Evolutionary conservation across 2,888 invertebrate species (phyloP).

Genomic region (Lasioglossum lativentre): DNA sequence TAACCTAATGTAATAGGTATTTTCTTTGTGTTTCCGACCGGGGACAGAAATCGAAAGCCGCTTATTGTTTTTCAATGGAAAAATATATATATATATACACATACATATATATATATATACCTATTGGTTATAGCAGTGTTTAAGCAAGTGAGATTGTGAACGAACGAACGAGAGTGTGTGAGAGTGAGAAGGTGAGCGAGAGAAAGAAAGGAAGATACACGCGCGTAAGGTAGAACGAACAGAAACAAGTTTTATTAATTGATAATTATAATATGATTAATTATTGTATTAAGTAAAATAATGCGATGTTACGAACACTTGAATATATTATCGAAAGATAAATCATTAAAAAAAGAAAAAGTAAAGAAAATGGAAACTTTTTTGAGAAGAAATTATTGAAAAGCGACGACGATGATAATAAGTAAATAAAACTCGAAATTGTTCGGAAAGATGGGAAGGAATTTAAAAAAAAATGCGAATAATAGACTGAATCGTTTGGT

Average conservation of each 20-base stretch:
- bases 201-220: slow-evolving; percentile 57
- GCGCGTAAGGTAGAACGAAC: slow-evolving; percentile 69
- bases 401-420: slow-evolving; percentile 63
- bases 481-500: slow-evolving; percentile 67
- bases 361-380: slow-evolving; percentile 64
- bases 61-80: slow-evolving; percentile 67
- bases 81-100: slow-evolving; percentile 2
- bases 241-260: slow-evolving; percentile 81
- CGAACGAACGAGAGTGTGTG: slow-evolving; percentile 40
- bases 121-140: slow-evolving; percentile 61
- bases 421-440: slow-evolving; percentile 51
- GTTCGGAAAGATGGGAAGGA: slow-evolving; percentile 16
- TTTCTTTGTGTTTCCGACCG: slow-evolving; percentile 63
- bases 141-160: slow-evolving; percentile 62
- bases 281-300: slow-evolving; percentile 82
- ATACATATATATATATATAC: slow-evolving; percentile 12
- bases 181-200: slow-evolving; percentile 45
- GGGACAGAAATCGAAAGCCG: slow-evolving; percentile 46
- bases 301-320: slow-evolving; percentile 78
- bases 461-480: slow-evolving; percentile 25
- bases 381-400: slow-evolving; percentile 69
- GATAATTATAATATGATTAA: slow-evolving; percentile 81
- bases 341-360: slow-evolving; percentile 56
- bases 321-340: slow-evolving; percentile 74
- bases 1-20: slow-evolving; percentile 62